Evolutionary conservation across 2,888 invertebrate genomes (phyloP), one percentile per base, ranked within the genome.

Genomic region (Uropetala carovei): DNA sequence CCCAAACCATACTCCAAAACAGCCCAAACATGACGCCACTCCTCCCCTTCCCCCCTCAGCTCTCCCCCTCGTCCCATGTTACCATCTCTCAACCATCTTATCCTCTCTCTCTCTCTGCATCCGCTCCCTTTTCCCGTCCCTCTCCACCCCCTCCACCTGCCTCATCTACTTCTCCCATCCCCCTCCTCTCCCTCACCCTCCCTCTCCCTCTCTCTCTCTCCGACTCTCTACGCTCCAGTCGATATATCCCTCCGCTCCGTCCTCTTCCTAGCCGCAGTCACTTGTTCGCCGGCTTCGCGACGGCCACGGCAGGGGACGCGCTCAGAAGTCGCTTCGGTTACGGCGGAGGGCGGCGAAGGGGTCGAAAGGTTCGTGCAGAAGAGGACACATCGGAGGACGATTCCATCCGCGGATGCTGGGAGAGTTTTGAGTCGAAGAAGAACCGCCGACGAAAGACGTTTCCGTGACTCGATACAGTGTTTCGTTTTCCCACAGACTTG

Each of bases 261-360:
- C 89, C 89, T 75, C 89, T 43, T 16, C n/a, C 64, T n/a, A 43
- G 64, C 89, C 64, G 89, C 89, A 89, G 89, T 89, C 89, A 89
- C 89, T 89, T 64, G 89, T 64, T 64, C 89, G 56, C 89, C 89
- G 64, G 89, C 89, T 60, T 56, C 89, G 89, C 89, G 89, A 89
- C 89, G 89, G 89, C 89, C 89, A 64, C 89, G 30, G 43, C 89
- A 89, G 43, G 43, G 27, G 16, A 30, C n/a, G 43, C 89, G 60
- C 18, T 30, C 18, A 60, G 64, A 83, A 57, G 89, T 43, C 89
- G 89, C n/a, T 56, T 43, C 18, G n/a, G 56, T n/a, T 83, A 14
- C 82, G 30, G 30, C 7, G 30, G 22, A 81, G 5, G 56, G 7
- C 30, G 14, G 14, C 56, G 10, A 57, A 16, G 56, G 18, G 14